These are phyloP conservation scores for Leistus spinibarbis DNA, from an alignment of 2,888 invertebrate genomes.

Conservation along the genomic window DNA sequence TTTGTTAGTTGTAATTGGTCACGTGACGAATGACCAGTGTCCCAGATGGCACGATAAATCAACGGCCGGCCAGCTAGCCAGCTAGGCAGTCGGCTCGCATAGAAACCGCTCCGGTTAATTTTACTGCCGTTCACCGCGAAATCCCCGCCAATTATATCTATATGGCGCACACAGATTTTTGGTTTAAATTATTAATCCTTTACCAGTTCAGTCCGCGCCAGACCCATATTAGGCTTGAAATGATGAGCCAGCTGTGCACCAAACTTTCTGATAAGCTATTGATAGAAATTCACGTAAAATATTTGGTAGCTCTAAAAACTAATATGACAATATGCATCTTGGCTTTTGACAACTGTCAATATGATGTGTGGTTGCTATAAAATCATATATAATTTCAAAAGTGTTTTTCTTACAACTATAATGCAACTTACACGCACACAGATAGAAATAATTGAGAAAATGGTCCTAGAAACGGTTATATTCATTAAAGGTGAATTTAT, in stretches of 20 bases:
- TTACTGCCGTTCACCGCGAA: constrained; percentile 18
- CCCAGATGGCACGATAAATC: constrained; percentile 49
- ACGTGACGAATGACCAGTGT: constrained; percentile 47
- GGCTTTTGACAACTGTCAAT: no score
- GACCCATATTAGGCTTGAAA: not conserved
- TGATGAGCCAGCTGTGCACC: not conserved
- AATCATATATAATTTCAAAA: no score
- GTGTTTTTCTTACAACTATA: no score
- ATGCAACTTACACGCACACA: no score
- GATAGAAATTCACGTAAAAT: no score
- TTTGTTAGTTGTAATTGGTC: constrained; percentile 46
- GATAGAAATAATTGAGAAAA: no score
- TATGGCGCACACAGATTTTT: constrained; percentile 3
- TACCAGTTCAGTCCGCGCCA: not conserved
- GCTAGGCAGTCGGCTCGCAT: constrained; percentile 7
- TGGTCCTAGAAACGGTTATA: no score
- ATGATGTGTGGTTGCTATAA: no score
- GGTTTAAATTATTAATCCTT: not conserved
- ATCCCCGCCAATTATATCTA: constrained; percentile 20
- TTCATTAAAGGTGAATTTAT: no score
- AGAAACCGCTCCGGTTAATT: constrained; percentile 34
- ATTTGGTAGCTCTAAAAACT: no score
- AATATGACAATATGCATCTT: no score
- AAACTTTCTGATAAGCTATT: not conserved
- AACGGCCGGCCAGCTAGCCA: constrained; percentile 20